A percentile compares a stretch with the other conserved stretches of the same genome.
These are phyloP conservation scores for Peromyscus nudipes DNA, from an alignment of 2,797 vertebrate species.

Conservation along the genomic window DNA sequence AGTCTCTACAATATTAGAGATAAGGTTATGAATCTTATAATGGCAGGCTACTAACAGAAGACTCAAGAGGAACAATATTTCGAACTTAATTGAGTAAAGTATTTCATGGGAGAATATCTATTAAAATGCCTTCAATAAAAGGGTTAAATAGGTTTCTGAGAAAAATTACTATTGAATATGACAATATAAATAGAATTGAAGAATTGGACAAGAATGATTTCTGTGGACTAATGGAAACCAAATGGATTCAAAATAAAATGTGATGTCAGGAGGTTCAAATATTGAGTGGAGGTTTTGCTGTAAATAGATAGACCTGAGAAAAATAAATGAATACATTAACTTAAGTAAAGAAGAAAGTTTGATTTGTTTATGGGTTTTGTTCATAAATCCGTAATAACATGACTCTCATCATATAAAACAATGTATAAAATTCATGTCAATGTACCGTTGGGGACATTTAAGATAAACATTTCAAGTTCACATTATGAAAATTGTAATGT, in stretches of 20 bases:
- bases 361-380: not conserved
- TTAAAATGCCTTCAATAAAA: not conserved
- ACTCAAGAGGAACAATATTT: not conserved
- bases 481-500: not conserved
- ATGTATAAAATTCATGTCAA: not conserved
- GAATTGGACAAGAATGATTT: not conserved
- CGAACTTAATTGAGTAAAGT: not conserved
- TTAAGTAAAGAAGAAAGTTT: not conserved
- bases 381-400: not conserved
- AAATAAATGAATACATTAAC: not conserved
- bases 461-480: not conserved
- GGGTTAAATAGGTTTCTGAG: not conserved
- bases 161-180: not conserved
- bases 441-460: not conserved
- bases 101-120: not conserved
- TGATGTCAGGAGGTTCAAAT: not conserved
- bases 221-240: not conserved
- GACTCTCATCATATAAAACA: not conserved
- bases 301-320: not conserved
- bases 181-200: not conserved
- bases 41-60: not conserved
- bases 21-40: not conserved
- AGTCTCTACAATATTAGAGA: not conserved
- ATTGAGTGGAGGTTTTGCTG: not conserved
- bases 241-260: not conserved